Conservation (phyloP, 2,113 vertebrate species). For the Daubentonia madagascariensis region DNA sequence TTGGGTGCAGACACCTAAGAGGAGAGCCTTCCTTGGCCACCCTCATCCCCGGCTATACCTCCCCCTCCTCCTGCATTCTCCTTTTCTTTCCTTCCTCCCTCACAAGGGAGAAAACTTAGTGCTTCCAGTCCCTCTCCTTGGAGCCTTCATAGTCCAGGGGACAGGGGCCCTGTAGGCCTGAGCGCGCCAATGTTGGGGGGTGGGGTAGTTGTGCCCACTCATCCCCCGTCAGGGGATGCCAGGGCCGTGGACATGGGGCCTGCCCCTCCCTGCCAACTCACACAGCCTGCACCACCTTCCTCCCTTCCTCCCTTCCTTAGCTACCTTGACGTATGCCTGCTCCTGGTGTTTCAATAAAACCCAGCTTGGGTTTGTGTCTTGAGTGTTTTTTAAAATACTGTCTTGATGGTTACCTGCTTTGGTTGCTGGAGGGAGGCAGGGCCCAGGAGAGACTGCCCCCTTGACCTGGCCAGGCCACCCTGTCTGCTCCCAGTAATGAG, state of each 20-base stretch:
- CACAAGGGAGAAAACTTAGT: background rate
- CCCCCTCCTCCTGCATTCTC: background rate
- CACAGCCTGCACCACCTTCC: background rate
- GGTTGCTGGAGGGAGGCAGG: background rate
- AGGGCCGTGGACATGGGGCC: background rate
- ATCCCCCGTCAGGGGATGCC: background rate
- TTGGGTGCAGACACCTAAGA: background rate
- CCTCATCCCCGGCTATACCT: background rate
- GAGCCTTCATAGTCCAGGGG: background rate
- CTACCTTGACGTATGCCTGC: slow-evolving; percentile 49
- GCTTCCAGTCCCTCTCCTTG: slow-evolving; percentile 44
- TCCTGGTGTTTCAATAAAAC: slow-evolving; percentile 74
- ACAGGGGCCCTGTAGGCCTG: slow-evolving; percentile 8
- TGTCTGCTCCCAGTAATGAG: background rate
- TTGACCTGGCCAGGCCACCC: background rate
- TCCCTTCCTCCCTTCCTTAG: background rate
- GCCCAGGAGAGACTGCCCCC: background rate
- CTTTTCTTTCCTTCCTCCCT: background rate
- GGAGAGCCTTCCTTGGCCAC: slow-evolving; percentile 13
- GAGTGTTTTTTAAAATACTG: slow-evolving; percentile 48
- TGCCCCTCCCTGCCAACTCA: background rate
- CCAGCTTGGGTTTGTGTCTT: slow-evolving; percentile 66
- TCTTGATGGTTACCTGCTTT: background rate
- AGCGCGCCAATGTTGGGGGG: slow-evolving; percentile 24
- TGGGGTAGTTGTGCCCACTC: background rate